Base-by-base conservation (phyloP, 2,797 vertebrate genomes). In the Adrianichthys oophorus region DNA sequence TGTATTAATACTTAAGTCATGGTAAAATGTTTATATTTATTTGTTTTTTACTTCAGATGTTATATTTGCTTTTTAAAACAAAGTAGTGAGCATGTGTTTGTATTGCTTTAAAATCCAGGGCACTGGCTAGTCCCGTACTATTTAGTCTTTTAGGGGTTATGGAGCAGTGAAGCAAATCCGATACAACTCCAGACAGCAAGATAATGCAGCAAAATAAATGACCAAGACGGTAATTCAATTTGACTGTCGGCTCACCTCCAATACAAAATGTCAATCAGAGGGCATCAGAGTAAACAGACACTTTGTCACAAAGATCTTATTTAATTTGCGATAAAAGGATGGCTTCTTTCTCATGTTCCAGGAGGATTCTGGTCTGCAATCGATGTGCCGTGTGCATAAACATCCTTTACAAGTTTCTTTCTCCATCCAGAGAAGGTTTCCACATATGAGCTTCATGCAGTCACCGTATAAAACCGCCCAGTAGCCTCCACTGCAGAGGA, bases 361-460 rank as follows among this genome's bases (percentile, higher is more conserved):
- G 54, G 43, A 58, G 53, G 7, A 17, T 52, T 62, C 58, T 47
- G 32, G 42, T 69, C 64, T 69, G 58, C 59, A 18, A 60, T 59
- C 17, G 15, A 5, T 43, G 52, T 1, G 7, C 19, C 19, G 4
- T 23, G 24, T 41, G 17, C 24, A 26, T 32, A 42, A 48, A 54
- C 40, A 51, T 41, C 16, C 45, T 15, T 48, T 32, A 46, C 73
- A 52, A 62, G 72, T 78, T 55, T 80, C 42, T 65, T 60, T 62
- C 56, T 80, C 59, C 47, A 74, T 73, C 87, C 77, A 83, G 83
- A 87, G 76, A 74, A 62, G 55, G 17, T 66, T 43, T 54, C 64
- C 80, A 86, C 76, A 87, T 83, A 79, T 69, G 56, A 74, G 71
- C 82, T 68, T 69, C 37, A 68, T 79, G 71, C 59, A 72, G 54